A percentile compares a stretch with the other conserved stretches of the same genome.
phyloP scores from a whole-genome alignment of 2,888 invertebrate genomes.

The Drosophila bunnanda region DNA sequence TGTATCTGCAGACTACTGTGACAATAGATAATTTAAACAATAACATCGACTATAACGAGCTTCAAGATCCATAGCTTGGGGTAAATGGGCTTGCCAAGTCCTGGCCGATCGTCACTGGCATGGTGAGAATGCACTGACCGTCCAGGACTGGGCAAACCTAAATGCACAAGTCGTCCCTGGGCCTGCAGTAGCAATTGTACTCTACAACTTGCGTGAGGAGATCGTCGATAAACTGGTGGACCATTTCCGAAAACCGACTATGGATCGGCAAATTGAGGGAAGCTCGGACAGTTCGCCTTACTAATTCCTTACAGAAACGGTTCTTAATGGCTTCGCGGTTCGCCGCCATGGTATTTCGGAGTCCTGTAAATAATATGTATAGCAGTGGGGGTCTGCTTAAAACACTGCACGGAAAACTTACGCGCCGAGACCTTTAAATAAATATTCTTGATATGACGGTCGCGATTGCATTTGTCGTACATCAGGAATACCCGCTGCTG shows the following conservation, averaged over 20 bases:
- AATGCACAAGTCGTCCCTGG: neutral
- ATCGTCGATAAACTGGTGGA: neutral
- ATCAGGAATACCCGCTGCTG: constrained; percentile 4
- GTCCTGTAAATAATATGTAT: neutral
- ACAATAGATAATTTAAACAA: neutral
- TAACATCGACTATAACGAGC: neutral
- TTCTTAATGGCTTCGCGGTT: neutral
- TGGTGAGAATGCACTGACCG: neutral
- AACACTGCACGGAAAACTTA: neutral
- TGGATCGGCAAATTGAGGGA: rapidly evolving
- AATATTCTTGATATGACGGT: neutral
- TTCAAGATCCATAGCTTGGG: neutral
- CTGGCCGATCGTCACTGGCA: neutral
- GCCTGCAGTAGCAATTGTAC: constrained; percentile 10
- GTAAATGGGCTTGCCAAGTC: neutral
- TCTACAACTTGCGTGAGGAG: neutral
- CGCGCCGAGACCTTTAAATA: neutral
- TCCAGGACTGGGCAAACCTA: constrained; percentile 14
- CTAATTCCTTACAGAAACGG: constrained; percentile 10
- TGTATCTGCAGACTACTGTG: neutral
- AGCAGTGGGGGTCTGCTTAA: rapidly evolving
- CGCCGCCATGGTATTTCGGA: neutral
- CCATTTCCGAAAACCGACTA: no score
- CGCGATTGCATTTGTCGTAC: constrained; percentile 7
- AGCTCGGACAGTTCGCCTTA: neutral